A percentile compares a stretch with the other conserved stretches of the same genome.
These are phyloP conservation scores for Xyrichtys novacula DNA, from an alignment of 2,797 vertebrate genomes.

Conservation along the genomic window DNA sequence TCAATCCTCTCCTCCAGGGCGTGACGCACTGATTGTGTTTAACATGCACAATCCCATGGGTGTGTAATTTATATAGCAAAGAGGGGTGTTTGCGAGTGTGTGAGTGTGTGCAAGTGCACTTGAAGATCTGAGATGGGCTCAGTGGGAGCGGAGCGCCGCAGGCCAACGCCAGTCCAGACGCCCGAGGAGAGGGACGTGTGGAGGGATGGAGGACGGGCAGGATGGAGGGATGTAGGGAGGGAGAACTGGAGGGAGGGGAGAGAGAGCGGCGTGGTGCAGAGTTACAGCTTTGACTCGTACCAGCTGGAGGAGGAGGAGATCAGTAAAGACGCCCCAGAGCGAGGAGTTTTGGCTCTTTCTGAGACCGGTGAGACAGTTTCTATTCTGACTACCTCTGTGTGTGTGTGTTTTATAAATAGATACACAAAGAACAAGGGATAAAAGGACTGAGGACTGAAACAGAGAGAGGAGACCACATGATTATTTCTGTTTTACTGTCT, in stretches of 20 bases:
- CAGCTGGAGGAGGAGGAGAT: slow-evolving; percentile 92
- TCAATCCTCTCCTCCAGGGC: slow-evolving; percentile 50
- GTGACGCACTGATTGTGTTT: slow-evolving; percentile 41
- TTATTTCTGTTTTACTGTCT: too few relatives aligned
- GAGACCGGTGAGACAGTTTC: slow-evolving; percentile 87
- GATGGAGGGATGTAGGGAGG: slow-evolving; percentile 72
- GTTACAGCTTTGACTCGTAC: slow-evolving; percentile 95
- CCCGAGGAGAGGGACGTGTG: slow-evolving; percentile 79
- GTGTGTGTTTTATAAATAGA: slow-evolving; percentile 33
- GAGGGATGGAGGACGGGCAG: slow-evolving; percentile 70
- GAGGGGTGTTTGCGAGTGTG: slow-evolving; percentile 15
- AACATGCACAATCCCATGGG: slow-evolving; percentile 53
- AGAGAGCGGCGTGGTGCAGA: slow-evolving; percentile 88
- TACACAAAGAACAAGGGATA: slow-evolving; percentile 2
- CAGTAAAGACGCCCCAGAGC: slow-evolving; percentile 85
- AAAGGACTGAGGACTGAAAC: background rate
- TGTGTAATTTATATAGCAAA: slow-evolving; percentile 35
- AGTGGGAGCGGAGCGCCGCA: slow-evolving; percentile 86
- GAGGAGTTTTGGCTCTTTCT: slow-evolving; percentile 88
- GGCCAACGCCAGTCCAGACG: slow-evolving; percentile 83
- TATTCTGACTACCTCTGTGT: slow-evolving; percentile 16
- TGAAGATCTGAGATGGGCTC: slow-evolving; percentile 83
- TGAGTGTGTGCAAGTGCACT: slow-evolving; percentile 14
- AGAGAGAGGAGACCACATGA: background rate
- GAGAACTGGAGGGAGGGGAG: slow-evolving; percentile 74